phyloP scores from a whole-genome alignment of 2,797 vertebrate genomes.

The Falco naumanni region DNA sequence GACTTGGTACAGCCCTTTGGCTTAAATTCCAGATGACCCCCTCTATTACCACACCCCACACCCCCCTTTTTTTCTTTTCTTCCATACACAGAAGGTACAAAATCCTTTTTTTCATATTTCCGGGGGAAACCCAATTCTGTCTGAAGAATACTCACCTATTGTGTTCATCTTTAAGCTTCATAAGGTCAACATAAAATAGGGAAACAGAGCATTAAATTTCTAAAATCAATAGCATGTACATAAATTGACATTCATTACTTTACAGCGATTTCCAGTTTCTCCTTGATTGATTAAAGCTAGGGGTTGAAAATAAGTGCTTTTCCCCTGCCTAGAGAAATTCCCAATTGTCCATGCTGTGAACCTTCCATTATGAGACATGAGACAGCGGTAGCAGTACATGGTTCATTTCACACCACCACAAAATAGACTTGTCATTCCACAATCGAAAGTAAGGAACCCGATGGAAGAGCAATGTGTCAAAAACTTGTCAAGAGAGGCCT shows the following conservation, averaged over 20 bases:
- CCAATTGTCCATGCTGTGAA: conserved; percentile 73
- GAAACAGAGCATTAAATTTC: conserved; percentile 70
- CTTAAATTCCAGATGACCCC: conserved; percentile 36
- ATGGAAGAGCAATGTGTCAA: conserved; percentile 71
- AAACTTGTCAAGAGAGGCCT: conserved; percentile 65
- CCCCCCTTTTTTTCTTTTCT: background rate
- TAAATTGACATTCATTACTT: conserved; percentile 72
- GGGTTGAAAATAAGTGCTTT: conserved; percentile 74
- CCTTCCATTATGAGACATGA: conserved; percentile 76
- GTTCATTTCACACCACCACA: conserved; percentile 72
- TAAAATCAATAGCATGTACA: conserved; percentile 67
- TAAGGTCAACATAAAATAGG: conserved; percentile 65
- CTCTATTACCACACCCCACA: background rate
- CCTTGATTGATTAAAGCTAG: conserved; percentile 76
- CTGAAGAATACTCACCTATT: conserved; percentile 55
- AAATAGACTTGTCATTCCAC: conserved; percentile 75
- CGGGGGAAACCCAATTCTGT: background rate
- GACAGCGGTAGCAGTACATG: conserved; percentile 61
- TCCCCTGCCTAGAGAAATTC: conserved; percentile 70
- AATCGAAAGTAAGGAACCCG: conserved; percentile 69
- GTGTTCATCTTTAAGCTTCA: conserved; percentile 44
- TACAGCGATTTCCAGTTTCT: conserved; percentile 67
- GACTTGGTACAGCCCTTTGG: conserved; percentile 17
- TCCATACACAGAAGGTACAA: background rate
- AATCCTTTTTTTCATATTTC: conserved; percentile 10